Evolutionary conservation across 1,140 invertebrate species (phyloP).

Genomic region (Hestina assimilis): DNA sequence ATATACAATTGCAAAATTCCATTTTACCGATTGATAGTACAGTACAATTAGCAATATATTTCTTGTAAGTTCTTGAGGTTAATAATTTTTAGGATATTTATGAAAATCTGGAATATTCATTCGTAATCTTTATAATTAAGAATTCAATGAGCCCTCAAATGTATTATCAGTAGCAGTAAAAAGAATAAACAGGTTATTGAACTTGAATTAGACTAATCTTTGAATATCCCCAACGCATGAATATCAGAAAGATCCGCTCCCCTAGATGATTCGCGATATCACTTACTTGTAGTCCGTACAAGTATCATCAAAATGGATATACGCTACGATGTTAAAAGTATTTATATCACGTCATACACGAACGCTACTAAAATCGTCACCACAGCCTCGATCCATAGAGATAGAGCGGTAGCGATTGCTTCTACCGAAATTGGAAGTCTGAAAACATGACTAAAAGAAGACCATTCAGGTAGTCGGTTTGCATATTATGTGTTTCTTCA

Average conservation of each 20-base stretch:
- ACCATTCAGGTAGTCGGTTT: background rate
- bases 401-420: background rate
- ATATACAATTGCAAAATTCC: too few relatives aligned
- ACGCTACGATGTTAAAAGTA: constrained; percentile 1
- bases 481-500: background rate
- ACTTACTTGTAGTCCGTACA: constrained; percentile 2
- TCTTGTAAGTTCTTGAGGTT: too few relatives aligned
- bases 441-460: background rate
- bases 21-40: too few relatives aligned
- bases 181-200: too few relatives aligned
- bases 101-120: too few relatives aligned
- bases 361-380: background rate
- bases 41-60: too few relatives aligned
- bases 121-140: too few relatives aligned
- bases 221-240: background rate
- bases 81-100: too few relatives aligned
- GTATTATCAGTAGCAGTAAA: too few relatives aligned
- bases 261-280: background rate
- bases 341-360: background rate
- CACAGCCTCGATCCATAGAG: constrained; percentile 14
- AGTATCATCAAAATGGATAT: constrained; percentile 15
- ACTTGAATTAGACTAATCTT: too few relatives aligned
- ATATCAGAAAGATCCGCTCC: background rate
- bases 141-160: too few relatives aligned
- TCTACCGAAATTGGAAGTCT: constrained; percentile 1